Evolutionary conservation across 2,113 vertebrate species (phyloP), one percentile per base, ranked within the genome.

Genomic region (Tachycineta bicolor): DNA sequence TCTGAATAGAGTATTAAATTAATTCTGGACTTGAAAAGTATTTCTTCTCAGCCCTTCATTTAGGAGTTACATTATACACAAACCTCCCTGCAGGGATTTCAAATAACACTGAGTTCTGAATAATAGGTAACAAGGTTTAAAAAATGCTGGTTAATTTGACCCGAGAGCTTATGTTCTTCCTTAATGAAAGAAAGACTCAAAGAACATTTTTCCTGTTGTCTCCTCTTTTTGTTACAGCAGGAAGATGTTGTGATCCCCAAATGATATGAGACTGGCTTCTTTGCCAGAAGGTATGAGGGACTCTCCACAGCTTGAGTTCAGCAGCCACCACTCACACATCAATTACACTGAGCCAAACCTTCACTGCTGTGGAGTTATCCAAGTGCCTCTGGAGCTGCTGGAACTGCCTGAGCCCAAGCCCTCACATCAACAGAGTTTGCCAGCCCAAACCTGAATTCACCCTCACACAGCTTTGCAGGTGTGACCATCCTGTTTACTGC

Each of bases 351-450:
- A 85, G 44, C 43, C 49, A 64, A n/a, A 22, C 50, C 67, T 53
- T 73, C 0, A 0, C 73, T 33, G 26, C 71, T 4, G 6, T 21
- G 56, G 64, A 84, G 33, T 37, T 13, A 63, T 0, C 47, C 12
- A 76, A 75, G 50, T 9, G 52, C 41, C 23, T 75, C 52, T 64
- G 56, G 12, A 44, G 63, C 29, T 86, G n/a, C 17, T 46, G 25
- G 23, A 67, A 49, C 53, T 88, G 39, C 39, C 4, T 0, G 10
- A 83, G 29, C 23, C 60, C 21, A 74, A 77, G 55, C 26, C 39
- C 31, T n/a, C 5, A 2, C 10, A 13, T 19, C n/a, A 49, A 28
- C 6, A 49, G 26, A 49, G 26, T 71, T 87, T 91, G 58, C 49
- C 58, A 53, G 26, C 71, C 49, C 63, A 69, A 85, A 41, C 41